Base-by-base conservation (phyloP, 1,140 invertebrate genomes). In the Drosophila athabasca region DNA sequence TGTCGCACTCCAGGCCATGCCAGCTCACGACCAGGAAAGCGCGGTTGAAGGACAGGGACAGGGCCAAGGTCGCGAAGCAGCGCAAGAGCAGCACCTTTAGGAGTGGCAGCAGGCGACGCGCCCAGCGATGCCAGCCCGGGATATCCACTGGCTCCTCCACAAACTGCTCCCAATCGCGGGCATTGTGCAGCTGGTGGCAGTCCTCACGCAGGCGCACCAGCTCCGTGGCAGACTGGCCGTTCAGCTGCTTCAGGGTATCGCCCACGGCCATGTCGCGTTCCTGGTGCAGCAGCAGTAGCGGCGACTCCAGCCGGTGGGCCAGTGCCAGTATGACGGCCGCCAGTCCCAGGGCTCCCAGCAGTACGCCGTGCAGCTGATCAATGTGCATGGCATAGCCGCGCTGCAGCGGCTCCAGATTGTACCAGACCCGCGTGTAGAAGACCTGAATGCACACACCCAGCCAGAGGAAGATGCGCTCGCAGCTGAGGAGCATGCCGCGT, bases 401-500 rank as follows among this genome's bases (percentile, higher is more conserved):
- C 15, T 87, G 78, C 29, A 78, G 11, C 0, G 89, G 88, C 15
- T 85, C 81, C 57, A 85, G 29, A 2, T 74, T 39, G 49, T 76
- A 82, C 90, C 90, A 91, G 6, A 90, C 35, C 4, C 90, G 82
- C 7, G 89, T 90, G 26, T 80, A 90, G 22, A 83, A 77, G 6
- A 91, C 53, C 58, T 91, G 90, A 0, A 91, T 45, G 11, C 66
- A 72, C 3, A 91, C 83, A 9, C 90, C 90, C 24, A 90, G 62
- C 90, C 90, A 91, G 8, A 91, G 53, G 35, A 90, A 91, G 41
- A 80, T 58, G 9, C 90, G 70, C 35, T 91, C 90, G 9, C 90
- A 81, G 53, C 78, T 77, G 4, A 78, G 48, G 41, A 88, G 65
- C 79, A 88, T 79, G 7, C 83, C 83, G 0, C 83, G 83, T 31